These are phyloP conservation scores for Lagria hirta DNA, from an alignment of 2,888 invertebrate genomes.

Conservation along the genomic window DNA sequence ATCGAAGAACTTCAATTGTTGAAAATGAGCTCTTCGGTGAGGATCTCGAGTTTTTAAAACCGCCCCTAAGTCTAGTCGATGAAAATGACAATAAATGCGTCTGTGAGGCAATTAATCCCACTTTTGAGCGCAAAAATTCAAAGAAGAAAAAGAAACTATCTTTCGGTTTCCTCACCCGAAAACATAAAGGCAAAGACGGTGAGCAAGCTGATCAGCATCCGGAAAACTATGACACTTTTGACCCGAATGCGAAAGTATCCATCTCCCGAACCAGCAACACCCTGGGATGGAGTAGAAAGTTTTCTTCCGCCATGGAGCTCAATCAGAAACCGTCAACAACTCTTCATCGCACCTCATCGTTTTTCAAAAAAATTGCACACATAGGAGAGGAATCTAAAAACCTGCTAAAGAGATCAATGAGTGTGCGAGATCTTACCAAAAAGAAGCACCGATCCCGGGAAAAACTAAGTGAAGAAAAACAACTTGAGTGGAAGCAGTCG, in stretches of 20 bases:
- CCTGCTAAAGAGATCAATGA: conserved; percentile 48
- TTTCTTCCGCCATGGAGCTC: conserved; percentile 42
- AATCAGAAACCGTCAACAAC: conserved; percentile 27
- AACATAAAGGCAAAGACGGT: conserved; percentile 1
- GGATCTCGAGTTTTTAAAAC: conserved; percentile 5
- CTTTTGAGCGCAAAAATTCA: conserved; percentile 6
- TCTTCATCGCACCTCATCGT: conserved; percentile 43
- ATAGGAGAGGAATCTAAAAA: conserved; percentile 45
- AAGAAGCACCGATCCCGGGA: conserved; percentile 40
- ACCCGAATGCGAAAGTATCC: conserved; percentile 33
- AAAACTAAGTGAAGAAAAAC: conserved; percentile 46
- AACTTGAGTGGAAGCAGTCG: conserved; percentile 57
- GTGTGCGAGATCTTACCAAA: conserved; percentile 47
- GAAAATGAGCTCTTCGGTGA: conserved; percentile 28
- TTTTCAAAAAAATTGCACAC: conserved; percentile 45
- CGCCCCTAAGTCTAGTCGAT: conserved; percentile 32
- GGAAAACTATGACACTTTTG: conserved; percentile 41
- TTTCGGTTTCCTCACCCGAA: conserved; percentile 37
- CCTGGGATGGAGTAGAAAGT: conserved; percentile 38
- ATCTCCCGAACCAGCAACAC: conserved; percentile 31
- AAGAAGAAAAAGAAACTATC: conserved; percentile 39
- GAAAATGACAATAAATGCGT: conserved; percentile 35
- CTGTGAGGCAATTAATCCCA: conserved; percentile 27
- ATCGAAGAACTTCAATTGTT: conserved; percentile 34
- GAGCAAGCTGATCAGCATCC: conserved; percentile 28